Percentiles rank a stretch among this genome's conserved stretches.
These are phyloP conservation scores for Donacobius atricapilla DNA, from an alignment of 2,113 vertebrate genomes.

Conservation along the genomic window DNA sequence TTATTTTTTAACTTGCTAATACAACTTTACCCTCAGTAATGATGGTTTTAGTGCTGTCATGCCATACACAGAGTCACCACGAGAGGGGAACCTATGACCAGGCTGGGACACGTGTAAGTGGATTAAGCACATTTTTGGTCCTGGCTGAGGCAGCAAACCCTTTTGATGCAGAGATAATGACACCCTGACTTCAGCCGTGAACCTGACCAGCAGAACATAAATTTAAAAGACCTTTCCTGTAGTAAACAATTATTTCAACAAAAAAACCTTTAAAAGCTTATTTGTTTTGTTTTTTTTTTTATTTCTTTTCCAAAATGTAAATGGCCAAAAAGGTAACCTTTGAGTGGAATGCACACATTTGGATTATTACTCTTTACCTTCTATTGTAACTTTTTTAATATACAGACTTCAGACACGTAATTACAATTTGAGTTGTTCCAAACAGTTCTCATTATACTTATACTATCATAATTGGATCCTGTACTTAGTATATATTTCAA, in stretches of 20 bases:
- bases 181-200: not conserved
- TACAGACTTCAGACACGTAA: not conserved
- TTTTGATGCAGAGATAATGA: not conserved
- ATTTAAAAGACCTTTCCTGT: not conserved
- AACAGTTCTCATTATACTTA: not conserved
- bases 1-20: not conserved
- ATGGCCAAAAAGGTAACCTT: not conserved
- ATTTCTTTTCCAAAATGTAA: not conserved
- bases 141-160: not conserved
- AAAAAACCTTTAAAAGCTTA: not conserved
- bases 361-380: not conserved
- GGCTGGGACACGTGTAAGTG: not conserved
- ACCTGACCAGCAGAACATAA: not conserved
- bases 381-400: not conserved
- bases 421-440: not conserved
- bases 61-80: not conserved
- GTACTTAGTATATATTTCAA: not conserved
- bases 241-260: not conserved
- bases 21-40: not conserved
- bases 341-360: not conserved
- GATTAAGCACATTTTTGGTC: not conserved
- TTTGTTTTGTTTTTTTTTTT: too few relatives aligned
- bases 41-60: not conserved
- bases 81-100: slow-evolving; percentile 54
- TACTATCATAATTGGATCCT: not conserved